These are phyloP conservation scores for Cephus pygmeus DNA, from an alignment of 2,888 invertebrate species.

Conservation along the genomic window DNA sequence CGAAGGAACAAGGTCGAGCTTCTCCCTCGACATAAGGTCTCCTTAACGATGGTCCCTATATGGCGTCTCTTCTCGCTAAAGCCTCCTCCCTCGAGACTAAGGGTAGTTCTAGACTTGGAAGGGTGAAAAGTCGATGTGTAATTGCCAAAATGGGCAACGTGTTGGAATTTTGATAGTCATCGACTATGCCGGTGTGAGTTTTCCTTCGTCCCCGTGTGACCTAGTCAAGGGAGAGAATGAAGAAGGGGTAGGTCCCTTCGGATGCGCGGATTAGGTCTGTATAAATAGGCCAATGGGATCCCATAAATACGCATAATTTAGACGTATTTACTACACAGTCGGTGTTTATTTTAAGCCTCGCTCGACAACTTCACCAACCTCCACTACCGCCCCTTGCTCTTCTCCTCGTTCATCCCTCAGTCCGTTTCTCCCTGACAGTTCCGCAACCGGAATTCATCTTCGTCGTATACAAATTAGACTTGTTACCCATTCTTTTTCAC, in stretches of 20 bases:
- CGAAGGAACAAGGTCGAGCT: neutral
- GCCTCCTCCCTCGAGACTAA: neutral
- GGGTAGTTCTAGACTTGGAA: neutral
- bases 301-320: constrained; percentile 16
- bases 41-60: neutral
- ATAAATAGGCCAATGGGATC: constrained; percentile 11
- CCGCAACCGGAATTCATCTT: neutral
- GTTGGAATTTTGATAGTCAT: neutral
- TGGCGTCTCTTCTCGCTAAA: neutral
- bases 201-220: neutral
- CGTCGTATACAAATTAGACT: neutral
- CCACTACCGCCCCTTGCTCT: neutral
- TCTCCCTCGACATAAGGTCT: neutral
- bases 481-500: neutral
- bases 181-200: neutral
- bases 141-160: neutral
- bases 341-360: neutral
- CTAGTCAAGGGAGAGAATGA: neutral
- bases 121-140: neutral
- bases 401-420: neutral
- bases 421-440: neutral
- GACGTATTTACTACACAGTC: neutral
- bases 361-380: neutral
- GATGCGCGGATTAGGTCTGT: neutral
- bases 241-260: neutral